phyloP scores from a whole-genome alignment of 2,888 invertebrate species.

The Petrophora chlorosata region DNA sequence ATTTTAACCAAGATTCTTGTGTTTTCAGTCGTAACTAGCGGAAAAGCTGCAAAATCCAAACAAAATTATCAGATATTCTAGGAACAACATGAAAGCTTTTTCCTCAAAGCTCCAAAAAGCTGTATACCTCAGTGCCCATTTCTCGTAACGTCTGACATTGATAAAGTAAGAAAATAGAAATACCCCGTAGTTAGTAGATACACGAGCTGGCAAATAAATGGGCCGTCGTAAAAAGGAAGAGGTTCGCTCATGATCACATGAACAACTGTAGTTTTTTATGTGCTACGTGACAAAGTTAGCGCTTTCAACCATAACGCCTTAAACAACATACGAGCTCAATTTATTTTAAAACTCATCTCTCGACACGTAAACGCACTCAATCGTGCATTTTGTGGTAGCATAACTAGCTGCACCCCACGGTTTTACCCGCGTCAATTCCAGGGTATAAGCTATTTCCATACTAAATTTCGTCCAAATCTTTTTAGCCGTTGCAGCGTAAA shows the following conservation, averaged over 20 bases:
- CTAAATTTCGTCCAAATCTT: too few relatives aligned
- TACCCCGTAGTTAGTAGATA: conserved; percentile 24
- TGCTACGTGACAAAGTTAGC: conserved; percentile 16
- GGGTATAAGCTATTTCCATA: too few relatives aligned
- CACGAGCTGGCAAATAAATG: conserved; percentile 9
- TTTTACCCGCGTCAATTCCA: too few relatives aligned
- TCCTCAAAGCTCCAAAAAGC: conserved; percentile 3
- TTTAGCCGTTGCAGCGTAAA: too few relatives aligned
- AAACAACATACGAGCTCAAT: too few relatives aligned
- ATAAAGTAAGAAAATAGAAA: conserved; percentile 34
- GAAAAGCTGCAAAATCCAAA: background rate
- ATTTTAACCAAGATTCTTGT: too few relatives aligned
- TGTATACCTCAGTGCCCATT: conserved; percentile 14
- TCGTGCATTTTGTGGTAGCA: too few relatives aligned
- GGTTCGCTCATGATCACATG: conserved; percentile 3
- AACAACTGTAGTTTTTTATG: conserved; percentile 11
- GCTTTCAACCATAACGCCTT: too few relatives aligned
- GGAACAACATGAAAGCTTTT: conserved; percentile 4
- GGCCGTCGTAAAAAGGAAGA: background rate
- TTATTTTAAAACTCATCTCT: too few relatives aligned
- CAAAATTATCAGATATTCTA: background rate
- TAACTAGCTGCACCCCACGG: too few relatives aligned
- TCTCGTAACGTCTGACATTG: conserved; percentile 30
- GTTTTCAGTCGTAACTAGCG: too few relatives aligned
- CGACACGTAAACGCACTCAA: too few relatives aligned